These are phyloP conservation scores for Lottia scabra DNA, from an alignment of 2,888 invertebrate species.

Conservation along the genomic window DNA sequence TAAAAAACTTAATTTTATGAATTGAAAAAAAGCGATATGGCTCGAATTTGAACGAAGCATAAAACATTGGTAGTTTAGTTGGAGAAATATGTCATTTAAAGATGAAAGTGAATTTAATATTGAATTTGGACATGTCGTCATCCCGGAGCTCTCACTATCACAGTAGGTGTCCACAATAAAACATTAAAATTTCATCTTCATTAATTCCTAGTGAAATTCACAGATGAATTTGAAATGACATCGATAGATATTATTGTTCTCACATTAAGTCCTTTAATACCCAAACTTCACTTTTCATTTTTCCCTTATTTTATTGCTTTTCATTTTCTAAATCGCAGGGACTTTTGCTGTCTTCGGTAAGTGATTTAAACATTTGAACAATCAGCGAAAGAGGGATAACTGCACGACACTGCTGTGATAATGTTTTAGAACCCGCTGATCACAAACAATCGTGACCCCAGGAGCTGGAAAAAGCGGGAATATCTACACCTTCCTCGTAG, in stretches of 20 bases:
- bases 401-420: neutral
- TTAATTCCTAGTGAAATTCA: neutral
- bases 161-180: too few species aligned
- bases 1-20: too few species aligned
- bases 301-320: neutral
- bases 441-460: neutral
- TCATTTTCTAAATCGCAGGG: neutral
- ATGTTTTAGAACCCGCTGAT: constrained; percentile 2
- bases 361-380: constrained; percentile 5
- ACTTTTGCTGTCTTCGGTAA: neutral
- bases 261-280: neutral
- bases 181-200: neutral
- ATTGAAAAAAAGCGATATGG: too few species aligned
- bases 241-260: neutral
- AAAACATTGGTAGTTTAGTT: too few species aligned
- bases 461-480: neutral
- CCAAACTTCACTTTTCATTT: neutral
- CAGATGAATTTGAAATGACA: neutral
- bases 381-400: neutral
- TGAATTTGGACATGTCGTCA: too few species aligned
- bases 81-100: too few species aligned
- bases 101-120: too few species aligned
- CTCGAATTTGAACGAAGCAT: too few species aligned
- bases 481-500: neutral
- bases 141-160: too few species aligned